Evolutionary conservation across 2,797 vertebrate genomes (phyloP).

Genomic region (Ceryle rudis): DNA sequence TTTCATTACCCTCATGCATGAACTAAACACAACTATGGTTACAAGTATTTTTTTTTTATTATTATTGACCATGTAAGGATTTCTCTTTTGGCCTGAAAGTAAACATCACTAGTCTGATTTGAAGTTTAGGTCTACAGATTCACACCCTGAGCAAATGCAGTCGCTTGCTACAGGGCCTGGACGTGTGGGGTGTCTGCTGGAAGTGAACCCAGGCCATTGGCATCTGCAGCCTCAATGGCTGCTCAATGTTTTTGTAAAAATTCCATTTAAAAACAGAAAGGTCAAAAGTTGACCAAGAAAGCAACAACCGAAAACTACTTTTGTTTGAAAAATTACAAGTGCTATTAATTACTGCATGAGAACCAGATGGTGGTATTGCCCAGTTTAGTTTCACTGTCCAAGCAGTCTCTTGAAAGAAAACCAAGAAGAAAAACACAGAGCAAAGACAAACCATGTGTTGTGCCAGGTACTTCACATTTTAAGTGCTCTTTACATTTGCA

Average conservation of each 20-base stretch:
- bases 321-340: constrained; percentile 34
- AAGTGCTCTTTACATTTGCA: background rate
- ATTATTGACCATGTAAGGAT: constrained; percentile 20
- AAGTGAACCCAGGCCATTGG: background rate
- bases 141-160: background rate
- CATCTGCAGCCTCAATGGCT: background rate
- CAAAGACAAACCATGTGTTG: constrained; percentile 10
- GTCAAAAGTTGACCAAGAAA: constrained; percentile 38
- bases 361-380: constrained; percentile 41
- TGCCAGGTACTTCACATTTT: constrained; percentile 32
- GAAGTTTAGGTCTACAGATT: background rate
- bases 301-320: background rate
- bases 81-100: background rate
- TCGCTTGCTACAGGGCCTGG: background rate
- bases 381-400: constrained; percentile 2
- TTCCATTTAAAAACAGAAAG: constrained; percentile 41
- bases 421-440: background rate
- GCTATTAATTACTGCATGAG: constrained; percentile 31
- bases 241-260: constrained; percentile 19
- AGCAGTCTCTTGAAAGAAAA: constrained; percentile 16
- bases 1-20: background rate
- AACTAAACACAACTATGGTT: background rate
- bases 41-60: background rate
- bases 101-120: background rate
- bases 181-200: background rate